These are phyloP conservation scores for Dryoscopus gambensis DNA, from an alignment of 2,113 vertebrate genomes.

Conservation along the genomic window DNA sequence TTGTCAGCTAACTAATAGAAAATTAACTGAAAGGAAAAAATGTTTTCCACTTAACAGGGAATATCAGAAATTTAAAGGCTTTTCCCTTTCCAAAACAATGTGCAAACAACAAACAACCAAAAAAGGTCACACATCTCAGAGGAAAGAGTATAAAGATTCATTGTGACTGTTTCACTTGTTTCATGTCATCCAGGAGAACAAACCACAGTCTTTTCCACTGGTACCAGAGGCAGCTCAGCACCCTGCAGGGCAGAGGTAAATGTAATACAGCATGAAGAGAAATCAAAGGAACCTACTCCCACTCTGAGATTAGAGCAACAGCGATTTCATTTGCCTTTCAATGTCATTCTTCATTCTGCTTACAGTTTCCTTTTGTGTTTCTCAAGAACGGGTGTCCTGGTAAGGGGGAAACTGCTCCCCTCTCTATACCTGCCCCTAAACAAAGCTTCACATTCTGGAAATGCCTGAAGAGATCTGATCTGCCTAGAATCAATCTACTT, in stretches of 20 bases:
- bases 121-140: neutral
- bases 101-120: neutral
- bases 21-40: neutral
- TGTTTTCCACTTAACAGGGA: neutral
- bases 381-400: neutral
- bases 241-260: neutral
- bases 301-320: neutral
- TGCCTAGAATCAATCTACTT: neutral
- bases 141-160: neutral
- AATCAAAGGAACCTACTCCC: neutral
- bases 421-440: neutral
- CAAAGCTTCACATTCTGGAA: neutral
- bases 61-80: neutral
- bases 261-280: neutral
- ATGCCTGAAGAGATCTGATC: neutral
- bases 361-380: neutral
- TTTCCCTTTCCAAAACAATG: neutral
- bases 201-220: neutral
- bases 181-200: neutral
- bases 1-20: neutral
- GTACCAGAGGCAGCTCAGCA: neutral
- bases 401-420: neutral
- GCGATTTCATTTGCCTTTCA: neutral
- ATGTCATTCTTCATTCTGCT: neutral
- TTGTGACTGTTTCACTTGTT: neutral